Conservation (phyloP, 2,797 vertebrate genomes). For the Sebastes vulpes region DNA sequence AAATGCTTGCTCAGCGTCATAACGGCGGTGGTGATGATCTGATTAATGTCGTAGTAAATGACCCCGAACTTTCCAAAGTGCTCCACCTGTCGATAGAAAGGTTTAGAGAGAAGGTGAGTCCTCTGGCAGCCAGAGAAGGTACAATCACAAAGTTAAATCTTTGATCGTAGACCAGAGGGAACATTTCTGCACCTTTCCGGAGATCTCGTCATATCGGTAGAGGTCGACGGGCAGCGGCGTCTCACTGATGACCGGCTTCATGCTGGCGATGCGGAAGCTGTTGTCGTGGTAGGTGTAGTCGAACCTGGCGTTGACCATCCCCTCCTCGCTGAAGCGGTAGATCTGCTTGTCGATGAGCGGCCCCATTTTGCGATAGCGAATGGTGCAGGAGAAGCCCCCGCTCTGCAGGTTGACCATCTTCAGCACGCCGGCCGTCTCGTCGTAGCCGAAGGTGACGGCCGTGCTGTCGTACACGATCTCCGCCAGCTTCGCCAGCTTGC, state of each 20-base stretch:
- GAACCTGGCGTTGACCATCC: slow-evolving; percentile 98
- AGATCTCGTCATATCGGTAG: slow-evolving; percentile 96
- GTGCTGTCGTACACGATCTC: slow-evolving; percentile 98
- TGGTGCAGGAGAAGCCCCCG: slow-evolving; percentile 97
- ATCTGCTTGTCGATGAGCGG: slow-evolving; percentile 98
- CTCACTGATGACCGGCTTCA: slow-evolving; percentile 98
- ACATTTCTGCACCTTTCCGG: slow-evolving; percentile 72
- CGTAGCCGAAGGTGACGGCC: slow-evolving; percentile 96
- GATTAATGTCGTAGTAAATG: slow-evolving; percentile 99
- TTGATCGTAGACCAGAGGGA: neutral
- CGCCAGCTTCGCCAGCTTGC: slow-evolving; percentile 95
- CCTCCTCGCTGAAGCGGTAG: slow-evolving; percentile 98
- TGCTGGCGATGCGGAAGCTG: slow-evolving; percentile 98
- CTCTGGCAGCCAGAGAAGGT: neutral
- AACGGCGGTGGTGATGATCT: slow-evolving; percentile 99
- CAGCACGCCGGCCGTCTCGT: slow-evolving; percentile 96
- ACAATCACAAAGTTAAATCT: neutral
- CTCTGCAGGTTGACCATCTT: slow-evolving; percentile 99
- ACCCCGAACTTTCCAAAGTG: slow-evolving; percentile 99
- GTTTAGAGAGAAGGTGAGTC: neutral
- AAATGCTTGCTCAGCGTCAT: slow-evolving; percentile 99
- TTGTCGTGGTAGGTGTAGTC: slow-evolving; percentile 99
- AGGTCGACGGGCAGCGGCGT: slow-evolving; percentile 97
- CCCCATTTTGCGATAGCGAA: slow-evolving; percentile 97
- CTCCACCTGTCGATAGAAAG: slow-evolving; percentile 83